Conservation (phyloP, 2,888 invertebrate species). For the Mythimna lalbum region DNA sequence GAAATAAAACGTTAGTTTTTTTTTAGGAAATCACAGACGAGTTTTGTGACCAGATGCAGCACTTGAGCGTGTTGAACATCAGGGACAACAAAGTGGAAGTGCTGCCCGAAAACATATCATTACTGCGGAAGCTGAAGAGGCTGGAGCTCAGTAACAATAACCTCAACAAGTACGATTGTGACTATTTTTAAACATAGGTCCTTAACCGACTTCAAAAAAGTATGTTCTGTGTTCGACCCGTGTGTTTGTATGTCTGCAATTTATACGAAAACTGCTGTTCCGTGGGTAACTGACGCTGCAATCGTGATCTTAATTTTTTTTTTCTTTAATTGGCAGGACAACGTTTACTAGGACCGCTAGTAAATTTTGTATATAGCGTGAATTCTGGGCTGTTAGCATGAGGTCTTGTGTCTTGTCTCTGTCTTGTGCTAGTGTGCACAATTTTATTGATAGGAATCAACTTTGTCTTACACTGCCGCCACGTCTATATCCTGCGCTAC, state of each 20-base stretch:
- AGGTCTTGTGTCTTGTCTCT: too few species aligned
- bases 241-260: too few species aligned
- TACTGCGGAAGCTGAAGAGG: slow-evolving; percentile 94
- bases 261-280: too few species aligned
- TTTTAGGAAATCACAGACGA: slow-evolving; percentile 92
- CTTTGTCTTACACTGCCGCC: not conserved
- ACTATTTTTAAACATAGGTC: not conserved
- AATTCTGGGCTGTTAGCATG: too few species aligned
- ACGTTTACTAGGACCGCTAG: too few species aligned
- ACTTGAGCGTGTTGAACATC: slow-evolving; percentile 94
- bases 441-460: not conserved
- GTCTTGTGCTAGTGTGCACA: not conserved
- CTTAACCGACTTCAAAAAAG: too few species aligned
- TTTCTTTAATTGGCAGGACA: too few species aligned
- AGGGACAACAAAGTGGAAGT: slow-evolving; percentile 95
- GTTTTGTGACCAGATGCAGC: slow-evolving; percentile 93
- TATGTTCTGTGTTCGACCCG: too few species aligned
- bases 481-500: not conserved
- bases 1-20: slow-evolving; percentile 48
- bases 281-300: too few species aligned
- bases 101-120: slow-evolving; percentile 95
- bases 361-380: too few species aligned
- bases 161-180: slow-evolving; percentile 82
- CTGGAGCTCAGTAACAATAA: slow-evolving; percentile 96
- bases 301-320: too few species aligned